Evolutionary conservation across 1,140 invertebrate genomes (phyloP).

Genomic region (Drosophila triauraria): DNA sequence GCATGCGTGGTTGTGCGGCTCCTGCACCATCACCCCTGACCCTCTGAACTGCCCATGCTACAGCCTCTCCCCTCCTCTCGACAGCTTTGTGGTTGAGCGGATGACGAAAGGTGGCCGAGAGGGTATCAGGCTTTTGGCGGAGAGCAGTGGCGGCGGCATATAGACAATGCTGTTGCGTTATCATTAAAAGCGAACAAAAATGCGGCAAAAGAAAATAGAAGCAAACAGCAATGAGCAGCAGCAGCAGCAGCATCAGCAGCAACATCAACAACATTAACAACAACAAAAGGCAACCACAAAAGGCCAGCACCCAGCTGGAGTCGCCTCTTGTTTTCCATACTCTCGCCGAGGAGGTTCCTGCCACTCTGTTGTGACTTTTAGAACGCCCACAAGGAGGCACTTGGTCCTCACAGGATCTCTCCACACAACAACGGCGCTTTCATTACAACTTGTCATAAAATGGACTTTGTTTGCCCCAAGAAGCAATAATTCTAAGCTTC

Average conservation of each 20-base stretch:
- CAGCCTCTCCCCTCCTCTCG: not conserved
- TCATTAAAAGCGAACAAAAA: slow-evolving; percentile 78
- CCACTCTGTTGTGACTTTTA: slow-evolving; percentile 9
- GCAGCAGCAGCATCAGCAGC: slow-evolving; percentile 10
- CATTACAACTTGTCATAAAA: slow-evolving; percentile 5
- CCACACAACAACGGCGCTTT: not conserved
- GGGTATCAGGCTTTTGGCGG: slow-evolving; percentile 22
- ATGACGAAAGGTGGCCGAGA: slow-evolving; percentile 52
- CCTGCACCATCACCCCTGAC: slow-evolving; percentile 5
- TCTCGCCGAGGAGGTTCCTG: slow-evolving; percentile 21
- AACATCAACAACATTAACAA: slow-evolving; percentile 40
- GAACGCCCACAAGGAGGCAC: slow-evolving; percentile 7
- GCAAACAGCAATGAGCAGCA: slow-evolving; percentile 44
- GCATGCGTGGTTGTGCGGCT: slow-evolving; percentile 45
- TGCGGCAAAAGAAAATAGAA: slow-evolving; percentile 76
- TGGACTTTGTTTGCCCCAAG: slow-evolving; percentile 16
- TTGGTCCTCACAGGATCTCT: not conserved
- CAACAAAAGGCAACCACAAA: slow-evolving; percentile 76
- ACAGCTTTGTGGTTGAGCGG: slow-evolving; percentile 39
- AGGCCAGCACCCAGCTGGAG: slow-evolving; percentile 68
- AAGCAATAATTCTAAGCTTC: slow-evolving; percentile 14
- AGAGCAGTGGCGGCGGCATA: slow-evolving; percentile 24
- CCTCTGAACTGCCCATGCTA: slow-evolving; percentile 15
- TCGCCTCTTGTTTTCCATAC: slow-evolving; percentile 54
- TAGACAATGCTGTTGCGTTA: slow-evolving; percentile 71